Conservation (phyloP, 1,140 invertebrate genomes). For the Tribolium castaneum region DNA sequence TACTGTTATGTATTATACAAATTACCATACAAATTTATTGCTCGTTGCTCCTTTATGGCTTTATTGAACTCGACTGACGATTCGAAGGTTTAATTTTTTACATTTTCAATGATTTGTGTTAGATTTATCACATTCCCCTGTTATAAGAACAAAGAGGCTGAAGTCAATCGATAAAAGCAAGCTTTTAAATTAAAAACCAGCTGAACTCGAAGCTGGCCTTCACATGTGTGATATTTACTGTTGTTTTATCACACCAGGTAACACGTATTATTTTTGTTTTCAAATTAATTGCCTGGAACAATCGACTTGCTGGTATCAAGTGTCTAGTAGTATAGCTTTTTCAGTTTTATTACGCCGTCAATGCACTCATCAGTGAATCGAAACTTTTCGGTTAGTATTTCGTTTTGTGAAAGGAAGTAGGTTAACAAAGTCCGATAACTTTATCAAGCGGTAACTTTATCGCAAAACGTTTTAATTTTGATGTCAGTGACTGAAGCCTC, state of each 20-base stretch:
- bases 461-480: neutral
- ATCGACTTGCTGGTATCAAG: neutral
- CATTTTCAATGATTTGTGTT: neutral
- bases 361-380: too few relatives aligned
- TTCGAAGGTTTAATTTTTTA: neutral
- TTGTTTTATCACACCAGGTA: neutral
- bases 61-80: neutral
- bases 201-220: neutral
- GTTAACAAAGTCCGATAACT: neutral
- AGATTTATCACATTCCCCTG: neutral
- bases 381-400: neutral
- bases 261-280: neutral
- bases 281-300: neutral
- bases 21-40: slow-evolving; percentile 25
- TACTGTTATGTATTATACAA: slow-evolving; percentile 4
- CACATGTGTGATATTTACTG: neutral
- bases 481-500: neutral
- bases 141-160: neutral
- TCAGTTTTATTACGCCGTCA: neutral
- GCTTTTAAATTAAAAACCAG: neutral
- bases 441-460: slow-evolving; percentile 6
- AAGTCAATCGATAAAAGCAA: neutral
- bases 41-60: neutral
- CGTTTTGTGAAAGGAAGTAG: neutral
- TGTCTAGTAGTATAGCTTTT: neutral